Evolutionary conservation across 2,888 invertebrate genomes (phyloP).

Genomic region (Leptinotarsa juncta): DNA sequence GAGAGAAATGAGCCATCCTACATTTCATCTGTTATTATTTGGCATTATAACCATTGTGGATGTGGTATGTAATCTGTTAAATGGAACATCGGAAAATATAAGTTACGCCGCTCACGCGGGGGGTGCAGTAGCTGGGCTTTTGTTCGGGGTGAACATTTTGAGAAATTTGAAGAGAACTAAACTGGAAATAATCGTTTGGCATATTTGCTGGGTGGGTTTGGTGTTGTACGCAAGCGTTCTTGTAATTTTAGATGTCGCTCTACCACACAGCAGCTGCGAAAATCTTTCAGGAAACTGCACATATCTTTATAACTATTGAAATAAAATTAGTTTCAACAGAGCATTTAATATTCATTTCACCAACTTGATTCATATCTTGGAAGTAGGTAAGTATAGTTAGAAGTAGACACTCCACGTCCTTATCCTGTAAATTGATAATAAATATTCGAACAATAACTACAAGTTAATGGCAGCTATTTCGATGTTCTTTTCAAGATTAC

Average conservation of each 20-base stretch:
- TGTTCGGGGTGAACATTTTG: slow-evolving; percentile 74
- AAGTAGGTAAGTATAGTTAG: too few species aligned
- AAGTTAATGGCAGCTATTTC: too few species aligned
- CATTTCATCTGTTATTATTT: slow-evolving; percentile 48
- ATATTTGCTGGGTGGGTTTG: slow-evolving; percentile 18
- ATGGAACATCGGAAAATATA: neutral
- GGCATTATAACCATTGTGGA: slow-evolving; percentile 44
- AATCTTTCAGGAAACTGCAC: neutral
- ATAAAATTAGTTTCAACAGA: neutral
- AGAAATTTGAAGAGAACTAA: slow-evolving; percentile 71
- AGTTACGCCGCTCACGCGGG: slow-evolving; percentile 86
- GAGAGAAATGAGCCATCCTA: slow-evolving; percentile 87
- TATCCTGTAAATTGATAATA: too few species aligned
- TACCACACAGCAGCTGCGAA: neutral
- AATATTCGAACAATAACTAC: too few species aligned
- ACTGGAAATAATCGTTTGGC: slow-evolving; percentile 72
- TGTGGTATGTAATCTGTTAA: slow-evolving; percentile 57
- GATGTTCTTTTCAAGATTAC: too few species aligned
- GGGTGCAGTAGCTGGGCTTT: slow-evolving; percentile 81
- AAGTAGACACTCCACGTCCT: too few species aligned
- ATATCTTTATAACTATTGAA: neutral
- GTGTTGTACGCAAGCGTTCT: neutral
- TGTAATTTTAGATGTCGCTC: neutral
- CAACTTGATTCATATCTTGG: too few species aligned
- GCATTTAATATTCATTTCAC: too few species aligned